phyloP scores from a whole-genome alignment of 2,797 vertebrate species.

The Halcyon smyrnensis region DNA sequence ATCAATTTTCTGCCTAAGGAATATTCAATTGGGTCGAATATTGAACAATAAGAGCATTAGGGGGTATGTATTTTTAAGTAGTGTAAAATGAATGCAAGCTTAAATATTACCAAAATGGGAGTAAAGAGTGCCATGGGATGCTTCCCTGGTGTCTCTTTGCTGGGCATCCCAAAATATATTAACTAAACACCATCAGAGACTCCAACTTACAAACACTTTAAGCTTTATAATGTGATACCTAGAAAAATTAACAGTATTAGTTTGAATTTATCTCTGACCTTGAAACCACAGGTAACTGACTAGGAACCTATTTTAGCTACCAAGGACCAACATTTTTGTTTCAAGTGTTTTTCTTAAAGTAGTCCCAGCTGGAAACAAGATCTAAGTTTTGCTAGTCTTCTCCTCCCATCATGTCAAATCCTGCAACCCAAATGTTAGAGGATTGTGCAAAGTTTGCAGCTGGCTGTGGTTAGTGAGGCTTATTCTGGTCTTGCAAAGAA shows the following conservation, averaged over 20 bases:
- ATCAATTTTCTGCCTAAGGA: neutral
- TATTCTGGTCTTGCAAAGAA: neutral
- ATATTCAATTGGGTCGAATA: neutral
- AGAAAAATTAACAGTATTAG: neutral
- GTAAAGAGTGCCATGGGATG: neutral
- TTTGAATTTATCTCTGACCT: neutral
- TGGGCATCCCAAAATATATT: neutral
- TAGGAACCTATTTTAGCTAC: neutral
- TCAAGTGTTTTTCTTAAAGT: neutral
- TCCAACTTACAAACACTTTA: neutral
- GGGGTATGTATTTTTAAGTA: neutral
- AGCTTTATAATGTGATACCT: neutral
- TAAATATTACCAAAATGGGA: neutral
- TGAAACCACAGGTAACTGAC: neutral
- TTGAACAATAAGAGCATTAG: neutral
- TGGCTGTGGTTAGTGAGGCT: neutral
- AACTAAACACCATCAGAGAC: neutral
- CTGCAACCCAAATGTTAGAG: neutral
- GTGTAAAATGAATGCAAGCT: neutral
- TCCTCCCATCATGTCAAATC: neutral
- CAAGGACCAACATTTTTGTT: neutral
- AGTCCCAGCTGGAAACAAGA: neutral
- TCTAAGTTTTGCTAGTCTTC: neutral
- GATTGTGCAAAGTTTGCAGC: neutral
- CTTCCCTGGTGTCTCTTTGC: neutral